Conservation (phyloP, 2,888 invertebrate species). For the Sipha maydis region DNA sequence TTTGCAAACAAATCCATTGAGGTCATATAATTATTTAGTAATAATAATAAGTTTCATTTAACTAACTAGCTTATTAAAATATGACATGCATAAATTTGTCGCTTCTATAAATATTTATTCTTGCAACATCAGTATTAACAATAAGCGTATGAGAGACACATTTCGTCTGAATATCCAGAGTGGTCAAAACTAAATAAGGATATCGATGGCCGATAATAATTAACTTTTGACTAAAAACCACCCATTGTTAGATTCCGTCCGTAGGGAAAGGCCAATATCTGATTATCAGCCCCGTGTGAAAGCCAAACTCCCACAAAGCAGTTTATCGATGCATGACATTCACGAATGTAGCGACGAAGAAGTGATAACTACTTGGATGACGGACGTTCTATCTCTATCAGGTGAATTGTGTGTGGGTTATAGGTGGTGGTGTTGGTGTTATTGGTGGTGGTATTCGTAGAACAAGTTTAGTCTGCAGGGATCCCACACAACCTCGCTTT, state of each 20-base stretch:
- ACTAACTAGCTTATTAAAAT: conserved; percentile 24
- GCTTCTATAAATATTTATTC: neutral
- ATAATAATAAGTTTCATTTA: conserved; percentile 3
- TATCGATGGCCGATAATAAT: neutral
- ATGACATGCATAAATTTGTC: neutral
- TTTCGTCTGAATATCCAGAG: neutral
- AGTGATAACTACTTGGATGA: conserved; percentile 58
- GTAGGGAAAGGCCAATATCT: conserved; percentile 58
- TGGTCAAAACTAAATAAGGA: neutral
- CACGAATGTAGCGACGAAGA: conserved; percentile 58
- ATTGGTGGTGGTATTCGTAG: conserved; percentile 37
- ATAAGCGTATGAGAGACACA: neutral
- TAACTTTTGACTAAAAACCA: conserved; percentile 17
- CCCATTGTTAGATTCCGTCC: conserved; percentile 37
- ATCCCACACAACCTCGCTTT: conserved; percentile 50
- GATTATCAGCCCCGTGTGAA: conserved; percentile 55
- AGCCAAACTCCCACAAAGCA: conserved; percentile 51
- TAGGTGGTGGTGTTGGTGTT: conserved; percentile 40
- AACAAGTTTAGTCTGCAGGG: conserved; percentile 35
- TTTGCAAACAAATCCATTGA: conserved; percentile 18
- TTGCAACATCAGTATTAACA: neutral
- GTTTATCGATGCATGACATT: conserved; percentile 57
- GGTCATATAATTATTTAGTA: neutral
- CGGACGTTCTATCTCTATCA: conserved; percentile 55
- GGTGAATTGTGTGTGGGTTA: conserved; percentile 61